Percentiles rank a stretch among this genome's conserved stretches.
phyloP scores from a whole-genome alignment of 2,888 invertebrate species.

The Drosophila subsilvestris region DNA sequence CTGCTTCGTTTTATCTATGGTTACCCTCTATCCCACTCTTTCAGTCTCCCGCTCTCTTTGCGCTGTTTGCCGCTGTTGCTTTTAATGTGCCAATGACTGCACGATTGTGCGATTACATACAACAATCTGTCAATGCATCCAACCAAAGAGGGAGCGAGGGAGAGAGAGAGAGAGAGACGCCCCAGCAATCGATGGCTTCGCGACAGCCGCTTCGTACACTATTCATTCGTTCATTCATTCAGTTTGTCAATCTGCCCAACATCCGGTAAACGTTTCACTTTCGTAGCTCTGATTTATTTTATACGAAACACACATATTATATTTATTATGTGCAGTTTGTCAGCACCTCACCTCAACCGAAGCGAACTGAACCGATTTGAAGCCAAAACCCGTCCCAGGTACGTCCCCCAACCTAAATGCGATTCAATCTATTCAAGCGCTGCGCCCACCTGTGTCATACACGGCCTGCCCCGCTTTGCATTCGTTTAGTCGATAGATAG shows the following conservation, averaged over 20 bases:
- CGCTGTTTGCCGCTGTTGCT: slow-evolving; percentile 41
- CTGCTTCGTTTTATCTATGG: slow-evolving; percentile 3
- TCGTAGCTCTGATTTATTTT: slow-evolving; percentile 71
- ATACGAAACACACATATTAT: slow-evolving; percentile 63
- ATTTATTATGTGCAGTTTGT: slow-evolving; percentile 79
- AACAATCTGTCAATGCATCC: slow-evolving; percentile 78
- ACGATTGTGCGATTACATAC: slow-evolving; percentile 76
- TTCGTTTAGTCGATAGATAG: slow-evolving; percentile 33
- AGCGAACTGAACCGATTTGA: slow-evolving; percentile 33
- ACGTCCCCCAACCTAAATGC: too few relatives aligned
- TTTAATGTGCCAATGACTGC: slow-evolving; percentile 79
- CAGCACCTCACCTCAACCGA: slow-evolving; percentile 48
- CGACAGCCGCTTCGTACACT: slow-evolving; percentile 17
- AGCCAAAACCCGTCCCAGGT: slow-evolving; percentile 1
- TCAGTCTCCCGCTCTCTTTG: background rate
- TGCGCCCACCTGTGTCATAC: slow-evolving; percentile 67
- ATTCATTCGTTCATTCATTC: slow-evolving; percentile 16
- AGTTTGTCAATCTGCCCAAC: slow-evolving; percentile 74
- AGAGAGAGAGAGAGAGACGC: slow-evolving; percentile 48
- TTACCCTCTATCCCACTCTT: background rate
- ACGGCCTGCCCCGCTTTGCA: slow-evolving; percentile 37
- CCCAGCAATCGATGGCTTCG: slow-evolving; percentile 69
- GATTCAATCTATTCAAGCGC: slow-evolving; percentile 12
- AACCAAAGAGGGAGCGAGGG: slow-evolving; percentile 52
- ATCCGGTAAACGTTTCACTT: slow-evolving; percentile 78